Evolutionary conservation across 2,797 vertebrate species (phyloP).

Genomic region (Semotilus atromaculatus): DNA sequence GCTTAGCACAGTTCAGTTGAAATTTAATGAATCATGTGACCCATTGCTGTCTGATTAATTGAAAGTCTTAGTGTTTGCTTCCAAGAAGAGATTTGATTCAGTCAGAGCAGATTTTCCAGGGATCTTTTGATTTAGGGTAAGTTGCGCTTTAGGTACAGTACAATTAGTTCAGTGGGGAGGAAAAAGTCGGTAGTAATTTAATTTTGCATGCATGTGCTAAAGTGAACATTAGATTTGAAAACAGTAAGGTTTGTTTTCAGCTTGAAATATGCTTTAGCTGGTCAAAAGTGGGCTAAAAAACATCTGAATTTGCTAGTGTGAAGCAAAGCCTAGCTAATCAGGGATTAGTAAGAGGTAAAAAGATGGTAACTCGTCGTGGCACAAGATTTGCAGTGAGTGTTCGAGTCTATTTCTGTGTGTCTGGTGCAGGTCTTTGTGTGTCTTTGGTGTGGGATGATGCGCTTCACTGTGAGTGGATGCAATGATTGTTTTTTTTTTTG

Average conservation of each 20-base stretch:
- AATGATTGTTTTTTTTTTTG: not conserved
- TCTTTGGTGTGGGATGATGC: not conserved
- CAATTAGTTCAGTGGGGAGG: not conserved
- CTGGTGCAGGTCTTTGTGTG: not conserved
- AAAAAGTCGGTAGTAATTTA: not conserved
- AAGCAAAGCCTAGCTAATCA: constrained; percentile 12
- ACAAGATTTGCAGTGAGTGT: constrained; percentile 11
- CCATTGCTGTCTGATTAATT: constrained; percentile 22
- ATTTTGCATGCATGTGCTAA: not conserved
- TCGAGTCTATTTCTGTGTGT: not conserved
- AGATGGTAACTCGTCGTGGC: constrained; percentile 7
- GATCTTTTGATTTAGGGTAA: constrained; percentile 15
- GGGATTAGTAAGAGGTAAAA: constrained; percentile 31
- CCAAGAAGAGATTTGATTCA: constrained; percentile 37
- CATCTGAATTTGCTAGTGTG: not conserved
- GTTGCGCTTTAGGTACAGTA: not conserved
- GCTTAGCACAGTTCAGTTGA: constrained; percentile 6
- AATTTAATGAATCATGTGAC: not conserved
- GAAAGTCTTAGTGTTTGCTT: constrained; percentile 39
- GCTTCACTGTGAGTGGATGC: not conserved
- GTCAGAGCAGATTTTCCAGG: constrained; percentile 26
- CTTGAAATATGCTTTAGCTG: not conserved
- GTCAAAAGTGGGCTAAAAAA: not conserved
- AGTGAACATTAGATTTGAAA: not conserved
- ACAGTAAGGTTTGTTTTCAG: not conserved